Evolutionary conservation across 2,797 vertebrate species (phyloP).

Genomic region (Lagorchestes hirsutus): DNA sequence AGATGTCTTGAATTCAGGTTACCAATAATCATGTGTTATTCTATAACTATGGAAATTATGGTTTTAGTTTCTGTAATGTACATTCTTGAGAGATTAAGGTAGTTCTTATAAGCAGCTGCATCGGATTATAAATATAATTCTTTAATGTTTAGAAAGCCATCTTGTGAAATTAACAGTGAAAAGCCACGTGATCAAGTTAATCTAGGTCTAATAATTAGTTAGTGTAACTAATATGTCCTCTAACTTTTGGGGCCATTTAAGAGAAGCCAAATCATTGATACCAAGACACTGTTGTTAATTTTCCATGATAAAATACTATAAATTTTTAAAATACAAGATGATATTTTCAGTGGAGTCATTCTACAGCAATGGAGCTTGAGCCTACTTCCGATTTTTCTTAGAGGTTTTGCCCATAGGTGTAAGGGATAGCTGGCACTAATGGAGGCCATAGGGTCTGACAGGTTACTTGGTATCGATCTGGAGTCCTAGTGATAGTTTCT

Average conservation of each 20-base stretch:
- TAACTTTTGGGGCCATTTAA: neutral
- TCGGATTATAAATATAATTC: neutral
- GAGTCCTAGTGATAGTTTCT: no score
- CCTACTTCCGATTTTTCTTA: no score
- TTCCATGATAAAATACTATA: neutral
- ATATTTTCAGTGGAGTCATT: no score
- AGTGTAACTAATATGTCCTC: neutral
- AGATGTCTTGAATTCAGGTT: neutral
- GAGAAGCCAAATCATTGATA: neutral
- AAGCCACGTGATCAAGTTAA: neutral
- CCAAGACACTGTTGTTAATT: neutral
- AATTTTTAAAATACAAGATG: no score
- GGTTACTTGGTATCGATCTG: no score
- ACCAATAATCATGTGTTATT: neutral
- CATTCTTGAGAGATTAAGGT: neutral
- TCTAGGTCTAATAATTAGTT: neutral
- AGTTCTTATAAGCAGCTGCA: conserved; percentile 3
- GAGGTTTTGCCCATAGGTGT: no score
- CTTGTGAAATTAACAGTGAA: neutral
- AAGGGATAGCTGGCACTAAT: no score
- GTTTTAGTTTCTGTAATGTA: neutral
- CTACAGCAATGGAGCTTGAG: no score
- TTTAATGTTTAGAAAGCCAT: conserved; percentile 11
- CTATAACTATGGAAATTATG: neutral
- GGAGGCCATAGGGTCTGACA: no score